These are phyloP conservation scores for Rhinolophus ferrumequinum DNA, from an alignment of 2,113 vertebrate species.

Conservation along the genomic window DNA sequence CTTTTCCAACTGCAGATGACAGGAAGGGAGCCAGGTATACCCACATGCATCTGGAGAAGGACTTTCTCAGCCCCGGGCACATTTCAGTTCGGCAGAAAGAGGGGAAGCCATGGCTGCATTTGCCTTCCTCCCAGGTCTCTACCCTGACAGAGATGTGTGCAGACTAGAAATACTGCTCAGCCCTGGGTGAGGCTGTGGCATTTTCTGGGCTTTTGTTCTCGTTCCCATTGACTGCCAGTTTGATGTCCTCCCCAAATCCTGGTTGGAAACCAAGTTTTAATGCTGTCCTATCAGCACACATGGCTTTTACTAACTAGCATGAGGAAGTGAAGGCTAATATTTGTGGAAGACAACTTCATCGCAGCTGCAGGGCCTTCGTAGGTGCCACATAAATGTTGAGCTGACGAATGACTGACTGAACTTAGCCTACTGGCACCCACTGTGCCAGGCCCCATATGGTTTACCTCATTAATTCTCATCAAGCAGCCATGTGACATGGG, in stretches of 20 bases:
- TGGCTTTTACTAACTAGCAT: background rate
- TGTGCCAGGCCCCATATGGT: background rate
- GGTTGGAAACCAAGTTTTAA: background rate
- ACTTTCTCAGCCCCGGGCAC: background rate
- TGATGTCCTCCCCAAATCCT: background rate
- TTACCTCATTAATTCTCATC: background rate
- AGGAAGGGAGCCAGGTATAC: background rate
- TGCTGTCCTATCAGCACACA: background rate
- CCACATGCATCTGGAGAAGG: background rate
- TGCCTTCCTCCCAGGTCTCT: background rate
- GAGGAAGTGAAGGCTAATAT: background rate
- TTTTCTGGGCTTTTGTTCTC: slow-evolving; percentile 57
- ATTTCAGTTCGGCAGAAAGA: background rate
- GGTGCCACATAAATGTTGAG: background rate
- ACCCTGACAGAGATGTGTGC: background rate
- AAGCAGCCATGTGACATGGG: background rate
- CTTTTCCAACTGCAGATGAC: background rate
- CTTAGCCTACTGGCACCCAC: background rate
- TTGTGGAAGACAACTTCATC: background rate
- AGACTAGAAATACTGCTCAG: background rate
- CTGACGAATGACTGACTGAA: background rate
- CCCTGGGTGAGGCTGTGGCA: background rate
- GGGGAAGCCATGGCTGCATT: background rate
- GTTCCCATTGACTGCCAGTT: background rate
- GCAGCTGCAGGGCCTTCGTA: background rate